Base-by-base conservation (phyloP, 2,113 vertebrate genomes). In the pig (Sus scrofa) region DNA sequence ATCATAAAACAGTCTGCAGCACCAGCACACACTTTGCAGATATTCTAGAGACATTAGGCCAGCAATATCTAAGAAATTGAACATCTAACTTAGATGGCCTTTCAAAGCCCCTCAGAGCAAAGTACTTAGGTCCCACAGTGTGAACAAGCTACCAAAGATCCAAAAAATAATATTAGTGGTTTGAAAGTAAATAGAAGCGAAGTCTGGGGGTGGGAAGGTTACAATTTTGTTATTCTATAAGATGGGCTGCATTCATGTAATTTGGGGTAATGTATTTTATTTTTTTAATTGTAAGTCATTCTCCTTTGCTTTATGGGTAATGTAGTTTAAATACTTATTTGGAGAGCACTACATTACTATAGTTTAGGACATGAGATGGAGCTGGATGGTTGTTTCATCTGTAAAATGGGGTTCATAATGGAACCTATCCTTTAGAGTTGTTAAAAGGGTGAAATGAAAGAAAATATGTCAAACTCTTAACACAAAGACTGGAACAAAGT, bases 251-350 rank as follows among this genome's bases (percentile, higher is more conserved):
- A 30, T 75, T 85, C 4, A 0, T 79, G 9, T 65, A 75, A 44
- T 44, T 56, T 85, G 60, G 60, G 16, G 50, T 91, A 92, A 73
- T n/a, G 13, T 58, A 90, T 90, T 95, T 92, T 4, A 44, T 44
- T 44, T 44, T 8, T 44, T 44, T 44, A 44, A 44, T 44, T 44
- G 44, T 44, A 44, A 44, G 44, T 44, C 44, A 44, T 44, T 44
- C 8, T 44, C 44, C 44, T 44, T 44, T 44, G 44, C 44, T 44
- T 44, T 44, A 44, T 44, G 60, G 13, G 50, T 91, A 92, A 73
- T n/a, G 13, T 58, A 90, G 87, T 95, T 92, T 79, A 70, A 91
- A 88, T 60, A 91, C 27, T 85, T 87, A 19, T 44, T 84, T 94
- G 27, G 65, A 67, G 24, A 87, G 3, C 30, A 79, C 39, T 79